Conservation (phyloP, 2,113 vertebrate species). For the Myiozetetes cayanensis region DNA sequence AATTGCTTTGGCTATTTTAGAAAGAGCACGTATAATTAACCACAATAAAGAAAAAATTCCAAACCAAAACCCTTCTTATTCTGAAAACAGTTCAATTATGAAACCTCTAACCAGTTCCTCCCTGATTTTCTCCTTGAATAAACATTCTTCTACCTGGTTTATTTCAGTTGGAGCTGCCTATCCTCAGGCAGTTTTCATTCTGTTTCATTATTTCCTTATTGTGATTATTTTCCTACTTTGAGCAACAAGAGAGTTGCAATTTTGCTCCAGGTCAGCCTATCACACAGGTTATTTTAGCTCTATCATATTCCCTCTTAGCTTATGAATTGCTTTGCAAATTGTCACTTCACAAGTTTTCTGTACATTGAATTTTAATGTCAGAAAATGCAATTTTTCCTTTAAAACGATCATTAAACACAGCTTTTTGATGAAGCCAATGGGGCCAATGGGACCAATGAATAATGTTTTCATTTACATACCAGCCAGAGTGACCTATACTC, state of each 20-base stretch:
- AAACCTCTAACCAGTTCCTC: background rate
- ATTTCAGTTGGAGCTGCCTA: background rate
- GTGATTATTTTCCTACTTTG: background rate
- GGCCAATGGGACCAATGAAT: background rate
- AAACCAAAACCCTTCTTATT: background rate
- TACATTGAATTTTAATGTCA: background rate
- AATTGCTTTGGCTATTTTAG: background rate
- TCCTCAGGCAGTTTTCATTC: background rate
- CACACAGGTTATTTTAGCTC: background rate
- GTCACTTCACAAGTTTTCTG: background rate
- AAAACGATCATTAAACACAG: background rate
- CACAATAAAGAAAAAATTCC: background rate
- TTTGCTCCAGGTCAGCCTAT: background rate
- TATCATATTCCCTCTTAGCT: background rate
- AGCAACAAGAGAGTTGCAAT: background rate
- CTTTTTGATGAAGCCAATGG: background rate
- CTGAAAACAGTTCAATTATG: background rate
- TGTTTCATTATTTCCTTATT: background rate
- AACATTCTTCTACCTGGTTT: background rate
- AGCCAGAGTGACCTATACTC: background rate
- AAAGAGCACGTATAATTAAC: background rate
- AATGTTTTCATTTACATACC: background rate
- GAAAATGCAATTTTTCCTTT: slow-evolving; percentile 8
- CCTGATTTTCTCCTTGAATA: background rate
- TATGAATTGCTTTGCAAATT: background rate